These are phyloP conservation scores for Rafetus swinhoei DNA, from an alignment of 2,113 vertebrate genomes.

Conservation along the genomic window DNA sequence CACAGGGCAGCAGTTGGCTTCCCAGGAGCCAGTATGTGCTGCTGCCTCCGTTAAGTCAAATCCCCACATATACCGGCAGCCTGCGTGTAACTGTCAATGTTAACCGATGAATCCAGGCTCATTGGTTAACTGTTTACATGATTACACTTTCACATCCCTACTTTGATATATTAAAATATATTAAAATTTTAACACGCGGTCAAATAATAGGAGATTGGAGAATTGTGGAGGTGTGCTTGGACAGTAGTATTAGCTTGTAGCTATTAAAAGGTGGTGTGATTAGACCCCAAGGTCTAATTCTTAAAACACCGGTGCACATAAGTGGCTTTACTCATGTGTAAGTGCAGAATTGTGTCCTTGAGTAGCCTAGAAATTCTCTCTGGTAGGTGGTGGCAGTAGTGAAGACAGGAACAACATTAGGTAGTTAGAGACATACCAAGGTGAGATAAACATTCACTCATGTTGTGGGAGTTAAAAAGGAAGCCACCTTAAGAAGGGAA, in stretches of 20 bases:
- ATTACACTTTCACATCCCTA: no score
- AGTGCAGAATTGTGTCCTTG: neutral
- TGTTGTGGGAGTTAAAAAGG: neutral
- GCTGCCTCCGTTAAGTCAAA: no score
- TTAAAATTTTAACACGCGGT: neutral
- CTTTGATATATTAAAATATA: neutral
- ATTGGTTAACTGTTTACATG: no score
- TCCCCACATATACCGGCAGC: no score
- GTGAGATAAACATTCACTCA: neutral
- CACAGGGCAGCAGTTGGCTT: no score
- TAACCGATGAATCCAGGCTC: no score
- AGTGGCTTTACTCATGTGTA: neutral
- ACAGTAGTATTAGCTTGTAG: neutral
- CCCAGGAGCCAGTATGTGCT: no score
- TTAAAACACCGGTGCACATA: rapidly evolving
- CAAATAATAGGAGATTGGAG: neutral
- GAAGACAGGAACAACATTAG: neutral
- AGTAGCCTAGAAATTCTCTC: neutral
- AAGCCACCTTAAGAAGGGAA: neutral
- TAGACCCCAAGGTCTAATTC: neutral
- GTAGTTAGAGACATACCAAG: neutral
- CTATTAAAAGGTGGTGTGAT: no score
- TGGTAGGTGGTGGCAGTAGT: neutral
- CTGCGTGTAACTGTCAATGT: no score
- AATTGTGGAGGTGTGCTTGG: neutral